Evolutionary conservation across 2,797 vertebrate species (phyloP), one percentile per base, ranked within the genome.

Genomic region (Karalla daura): DNA sequence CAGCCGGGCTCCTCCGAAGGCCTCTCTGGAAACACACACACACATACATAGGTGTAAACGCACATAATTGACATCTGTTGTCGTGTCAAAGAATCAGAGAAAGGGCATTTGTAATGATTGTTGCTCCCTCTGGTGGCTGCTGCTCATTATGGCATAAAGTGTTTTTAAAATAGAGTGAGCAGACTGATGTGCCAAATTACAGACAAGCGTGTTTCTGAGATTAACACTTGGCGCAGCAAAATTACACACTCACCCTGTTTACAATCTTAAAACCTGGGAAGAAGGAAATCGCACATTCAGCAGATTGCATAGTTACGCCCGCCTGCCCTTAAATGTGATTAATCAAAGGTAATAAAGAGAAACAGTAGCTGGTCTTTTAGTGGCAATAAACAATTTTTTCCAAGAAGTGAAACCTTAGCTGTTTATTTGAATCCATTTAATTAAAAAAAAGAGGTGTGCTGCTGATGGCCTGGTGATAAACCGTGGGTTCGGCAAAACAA

Each of bases 1-100:
- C 91, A 86, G 25, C 82, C 76, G 0, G 91, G 84, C 53, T 82
- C 86, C 35, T 85, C 76, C 5, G 88, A 81, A 61, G 88, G 82
- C 65, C 70, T 85, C 69, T 87, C 93, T 93, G 77, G 14, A 35
- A 3, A 44, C 0, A 39, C 47, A 74, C 5, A 70, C 33, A 52
- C 18, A 61, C n/a, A 55, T 37, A 55, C 51, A 65, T 17, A 73
- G 11, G 55, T 25, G 78, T 37, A 70, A 5, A 75, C 33, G 71
- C 2, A 49, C n/a, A n/a, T n/a, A n/a, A n/a, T n/a, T n/a, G n/a
- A n/a, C n/a, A n/a, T n/a, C n/a, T n/a, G n/a, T n/a, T n/a, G n/a
- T n/a, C n/a, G n/a, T n/a, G n/a, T n/a, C n/a, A n/a, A n/a, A n/a
- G n/a, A n/a, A n/a, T n/a, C n/a, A n/a, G n/a, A n/a, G 2, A 46